phyloP scores from a whole-genome alignment of 2,113 vertebrate genomes.

The Thymallus thymallus region DNA sequence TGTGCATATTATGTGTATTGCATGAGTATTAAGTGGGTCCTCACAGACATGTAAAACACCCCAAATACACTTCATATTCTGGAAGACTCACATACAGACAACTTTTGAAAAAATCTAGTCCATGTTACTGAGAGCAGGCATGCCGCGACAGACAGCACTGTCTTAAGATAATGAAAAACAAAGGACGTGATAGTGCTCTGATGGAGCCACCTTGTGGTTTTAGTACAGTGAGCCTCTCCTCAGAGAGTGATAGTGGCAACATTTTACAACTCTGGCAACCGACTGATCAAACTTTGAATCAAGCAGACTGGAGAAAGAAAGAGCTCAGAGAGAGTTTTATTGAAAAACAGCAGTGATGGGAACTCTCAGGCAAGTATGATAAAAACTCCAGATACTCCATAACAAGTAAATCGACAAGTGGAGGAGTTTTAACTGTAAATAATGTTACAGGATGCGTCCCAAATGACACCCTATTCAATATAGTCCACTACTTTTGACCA shows the following conservation, averaged over 20 bases:
- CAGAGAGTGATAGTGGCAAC: background rate
- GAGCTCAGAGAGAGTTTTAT: background rate
- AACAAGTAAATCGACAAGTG: background rate
- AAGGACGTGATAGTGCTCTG: constrained; percentile 15
- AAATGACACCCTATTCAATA: no score
- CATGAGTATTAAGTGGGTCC: no score
- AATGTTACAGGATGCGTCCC: background rate
- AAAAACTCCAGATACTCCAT: background rate
- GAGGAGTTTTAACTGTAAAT: no score
- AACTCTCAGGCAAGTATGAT: background rate
- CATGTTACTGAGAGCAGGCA: background rate
- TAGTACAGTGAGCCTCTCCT: background rate
- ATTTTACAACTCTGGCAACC: constrained; percentile 8
- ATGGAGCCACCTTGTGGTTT: constrained; percentile 57
- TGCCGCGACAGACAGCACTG: constrained; percentile 7
- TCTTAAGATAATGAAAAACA: constrained; percentile 20
- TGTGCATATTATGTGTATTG: no score
- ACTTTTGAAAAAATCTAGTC: background rate
- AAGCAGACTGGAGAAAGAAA: constrained; percentile 27
- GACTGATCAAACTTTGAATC: constrained; percentile 22
- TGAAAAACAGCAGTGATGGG: constrained; percentile 13
- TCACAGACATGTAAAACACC: background rate
- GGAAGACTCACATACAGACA: background rate
- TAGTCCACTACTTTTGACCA: no score
- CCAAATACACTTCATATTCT: background rate